Evolutionary conservation across 2,888 invertebrate genomes (phyloP).

Genomic region (Eudasyphora cyanicolor): DNA sequence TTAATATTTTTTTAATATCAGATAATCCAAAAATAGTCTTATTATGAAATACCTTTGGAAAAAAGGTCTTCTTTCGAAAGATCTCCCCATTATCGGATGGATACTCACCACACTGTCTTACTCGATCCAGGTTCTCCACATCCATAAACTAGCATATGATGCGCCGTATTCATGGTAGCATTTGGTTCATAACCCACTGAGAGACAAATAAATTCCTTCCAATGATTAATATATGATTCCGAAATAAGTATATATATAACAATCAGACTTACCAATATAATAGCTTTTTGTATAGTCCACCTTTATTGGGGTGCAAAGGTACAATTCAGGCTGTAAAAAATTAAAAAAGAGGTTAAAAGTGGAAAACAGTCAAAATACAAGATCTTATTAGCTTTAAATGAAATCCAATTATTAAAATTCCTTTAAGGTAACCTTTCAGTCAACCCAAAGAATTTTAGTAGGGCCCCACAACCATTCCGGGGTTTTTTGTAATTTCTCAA

Average conservation of each 20-base stretch:
- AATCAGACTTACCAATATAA: constrained; percentile 86
- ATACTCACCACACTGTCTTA: constrained; percentile 85
- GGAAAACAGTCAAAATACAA: neutral
- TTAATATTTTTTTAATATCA: no score
- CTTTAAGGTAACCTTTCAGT: no score
- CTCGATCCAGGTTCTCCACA: constrained; percentile 84
- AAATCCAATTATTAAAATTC: no score
- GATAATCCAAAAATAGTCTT: neutral
- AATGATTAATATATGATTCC: neutral
- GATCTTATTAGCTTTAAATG: no score
- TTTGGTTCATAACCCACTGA: constrained; percentile 95
- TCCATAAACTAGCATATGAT: constrained; percentile 96
- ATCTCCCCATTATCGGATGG: no score
- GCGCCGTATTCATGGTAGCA: constrained; percentile 93
- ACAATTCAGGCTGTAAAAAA: constrained; percentile 91
- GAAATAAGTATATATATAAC: neutral
- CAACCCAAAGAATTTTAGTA: no score
- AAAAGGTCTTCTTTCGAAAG: no score
- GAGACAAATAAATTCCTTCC: neutral
- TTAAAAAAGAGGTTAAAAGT: constrained; percentile 62
- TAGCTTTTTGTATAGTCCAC: constrained; percentile 88
- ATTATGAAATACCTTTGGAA: constrained; percentile 10
- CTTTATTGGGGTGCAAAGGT: constrained; percentile 94
- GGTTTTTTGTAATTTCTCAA: no score
- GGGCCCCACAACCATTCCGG: no score